These are phyloP conservation scores for Apamea sordens DNA, from an alignment of 2,888 invertebrate genomes.

Conservation along the genomic window DNA sequence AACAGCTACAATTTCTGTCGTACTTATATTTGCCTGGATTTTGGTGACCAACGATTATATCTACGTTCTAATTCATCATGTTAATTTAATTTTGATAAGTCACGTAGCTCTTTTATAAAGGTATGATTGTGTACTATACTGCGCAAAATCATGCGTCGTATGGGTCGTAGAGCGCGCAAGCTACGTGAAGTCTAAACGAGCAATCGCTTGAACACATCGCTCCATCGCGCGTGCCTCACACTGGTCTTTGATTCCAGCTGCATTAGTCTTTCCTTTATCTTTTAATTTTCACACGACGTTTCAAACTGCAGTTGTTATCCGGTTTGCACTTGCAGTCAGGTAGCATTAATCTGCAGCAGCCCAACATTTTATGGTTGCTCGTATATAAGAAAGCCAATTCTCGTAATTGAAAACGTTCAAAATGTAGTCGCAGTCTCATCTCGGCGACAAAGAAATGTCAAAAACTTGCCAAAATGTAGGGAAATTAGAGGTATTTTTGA, in stretches of 20 bases:
- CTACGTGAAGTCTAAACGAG: slow-evolving; percentile 11
- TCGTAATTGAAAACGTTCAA: too few species aligned
- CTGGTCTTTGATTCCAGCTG: slow-evolving; percentile 32
- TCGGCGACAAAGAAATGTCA: too few species aligned
- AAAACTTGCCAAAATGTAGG: too few species aligned
- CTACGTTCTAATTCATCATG: background rate
- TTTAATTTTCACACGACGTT: slow-evolving; percentile 55
- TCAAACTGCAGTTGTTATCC: slow-evolving; percentile 46
- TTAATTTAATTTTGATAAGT: background rate
- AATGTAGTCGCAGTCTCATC: too few species aligned
- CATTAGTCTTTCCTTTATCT: slow-evolving; percentile 43
- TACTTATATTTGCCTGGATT: slow-evolving; percentile 3
- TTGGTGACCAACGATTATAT: background rate
- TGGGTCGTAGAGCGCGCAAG: background rate
- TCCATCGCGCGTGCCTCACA: slow-evolving; percentile 27
- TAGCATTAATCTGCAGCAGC: slow-evolving; percentile 29
- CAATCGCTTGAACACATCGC: slow-evolving; percentile 23
- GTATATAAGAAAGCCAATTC: slow-evolving; percentile 1
- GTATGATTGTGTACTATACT: background rate
- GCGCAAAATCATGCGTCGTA: background rate
- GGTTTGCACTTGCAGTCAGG: slow-evolving; percentile 13
- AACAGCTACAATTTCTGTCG: slow-evolving; percentile 16
- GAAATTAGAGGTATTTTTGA: too few species aligned
- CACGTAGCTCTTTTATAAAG: background rate
- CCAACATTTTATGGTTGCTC: slow-evolving; percentile 23